Evolutionary conservation across 2,113 vertebrate species (phyloP), one percentile per base, ranked within the genome.

Genomic region (Phodopus roborovskii): DNA sequence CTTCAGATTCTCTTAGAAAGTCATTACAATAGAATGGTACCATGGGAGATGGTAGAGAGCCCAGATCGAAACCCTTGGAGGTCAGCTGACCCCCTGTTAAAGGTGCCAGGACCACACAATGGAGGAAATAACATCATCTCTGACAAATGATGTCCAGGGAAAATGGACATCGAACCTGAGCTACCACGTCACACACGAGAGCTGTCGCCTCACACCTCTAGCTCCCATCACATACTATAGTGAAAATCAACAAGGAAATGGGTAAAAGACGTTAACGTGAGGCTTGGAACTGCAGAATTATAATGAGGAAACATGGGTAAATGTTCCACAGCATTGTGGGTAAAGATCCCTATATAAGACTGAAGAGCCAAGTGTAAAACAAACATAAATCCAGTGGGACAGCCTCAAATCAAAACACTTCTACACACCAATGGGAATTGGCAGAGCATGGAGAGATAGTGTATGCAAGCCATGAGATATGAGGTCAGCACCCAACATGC

Each of bases 371-470:
- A 75, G 56, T 58, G 26, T 2, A 13, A 22, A 68, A 53, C 4
- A 50, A 85, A 60, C 20, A 0, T 1, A 28, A n/a, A 39, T 12
- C 28, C 42, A 36, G 12, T 10, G 19, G 24, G 30, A 30, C 20
- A 39, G 66, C 19, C 19, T 53, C 42, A 33, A 17, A 58, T 45
- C 10, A 22, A 42, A 28, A 33, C 42, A 62, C 58, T 68, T 68
- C 17, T 24, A 33, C 28, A 36, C 2, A 22, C 0, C 17, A 13
- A 5, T 10, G 24, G 58, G 28, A 64, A 42, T 0, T 1, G 50
- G 50, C 7, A 42, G 50, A 9, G 17, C 28, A 24, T 6, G 24
- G 17, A 45, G 10, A 56, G 17, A 50, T 20, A 12, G 12, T 26
- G 28, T 7, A 15, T 17, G 60, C 4, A 28, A 50, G 11, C 13